phyloP scores from a whole-genome alignment of 2,113 vertebrate genomes.

The Psephotus haematonotus region DNA sequence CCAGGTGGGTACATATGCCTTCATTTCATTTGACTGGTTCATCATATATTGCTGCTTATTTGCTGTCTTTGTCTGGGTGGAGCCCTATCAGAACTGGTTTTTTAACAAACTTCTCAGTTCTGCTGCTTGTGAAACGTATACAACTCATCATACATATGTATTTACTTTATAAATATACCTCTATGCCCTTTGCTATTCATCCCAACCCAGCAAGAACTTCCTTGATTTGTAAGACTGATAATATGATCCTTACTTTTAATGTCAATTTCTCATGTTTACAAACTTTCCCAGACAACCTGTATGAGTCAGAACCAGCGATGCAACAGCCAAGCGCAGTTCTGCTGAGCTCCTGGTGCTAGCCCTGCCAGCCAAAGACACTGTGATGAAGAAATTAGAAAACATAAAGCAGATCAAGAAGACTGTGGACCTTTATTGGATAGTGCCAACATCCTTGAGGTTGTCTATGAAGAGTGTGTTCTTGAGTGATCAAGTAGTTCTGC shows the following conservation, averaged over 20 bases:
- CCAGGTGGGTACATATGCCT: neutral
- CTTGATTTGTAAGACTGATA: constrained; percentile 9
- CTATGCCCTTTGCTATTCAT: constrained; percentile 15
- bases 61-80: neutral
- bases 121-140: constrained; percentile 2
- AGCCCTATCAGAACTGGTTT: constrained; percentile 33
- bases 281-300: constrained; percentile 13
- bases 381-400: neutral
- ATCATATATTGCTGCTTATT: neutral
- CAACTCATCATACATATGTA: neutral
- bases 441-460: neutral
- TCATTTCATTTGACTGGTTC: neutral
- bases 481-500: neutral
- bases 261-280: neutral
- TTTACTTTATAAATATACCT: constrained; percentile 51
- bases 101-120: neutral
- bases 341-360: neutral
- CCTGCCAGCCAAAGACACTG: neutral
- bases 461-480: neutral
- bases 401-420: neutral
- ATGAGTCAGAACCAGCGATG: constrained; percentile 3
- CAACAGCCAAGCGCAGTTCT: neutral
- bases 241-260: neutral
- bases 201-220: neutral
- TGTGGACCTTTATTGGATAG: neutral